Evolutionary conservation across 2,888 invertebrate species (phyloP), one percentile per base, ranked within the genome.

Genomic region (Euphydryas editha): DNA sequence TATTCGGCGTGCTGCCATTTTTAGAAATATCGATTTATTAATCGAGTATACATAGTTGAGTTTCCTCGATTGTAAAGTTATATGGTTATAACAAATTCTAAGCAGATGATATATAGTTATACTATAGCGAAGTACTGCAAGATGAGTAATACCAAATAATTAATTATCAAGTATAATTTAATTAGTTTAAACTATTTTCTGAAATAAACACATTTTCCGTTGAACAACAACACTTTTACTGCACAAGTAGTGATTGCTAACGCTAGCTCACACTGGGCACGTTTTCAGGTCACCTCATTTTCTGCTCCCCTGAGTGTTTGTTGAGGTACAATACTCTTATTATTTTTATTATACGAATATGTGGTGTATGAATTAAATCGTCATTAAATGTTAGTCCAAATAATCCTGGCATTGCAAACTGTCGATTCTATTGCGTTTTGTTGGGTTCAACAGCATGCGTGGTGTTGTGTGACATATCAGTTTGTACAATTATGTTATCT

Each of bases 251-350:
- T 44, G n/a, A 15, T 68, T 44, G 49, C 51, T 55, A 62, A 59
- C 63, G 59, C 67, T 44, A 44, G n/a, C 42, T n/a, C n/a, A 46
- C 63, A 18, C 64, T 51, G 60, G 58, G 20, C 62, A 65, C 64
- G 70, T 69, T 73, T 73, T 67, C 61, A 72, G 72, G 71, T 73
- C 69, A 73, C 72, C 71, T 71, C 70, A 66, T 72, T 73, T 20
- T 42, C 64, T 59, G 44, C 59, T 67, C 61, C 56, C 62, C 56
- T 58, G 59, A 44, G 57, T 62, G 42, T 61, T 58, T 57, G 49
- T 49, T 51, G n/a, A 54, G 49, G 17, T 60, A 30, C 51, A 51
- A 51, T 30, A 24, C 24, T 51, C 51, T 13, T n/a, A n/a, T n/a
- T n/a, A 11, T 30, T 24, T 51, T 15, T 21, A 15, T 24, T 51